A percentile compares a stretch with the other conserved stretches of the same genome.
Evolutionary conservation across 37 sponge, comb jelly and placozoan genomes (phyloP).

Genomic region (Beroe ovata): DNA sequence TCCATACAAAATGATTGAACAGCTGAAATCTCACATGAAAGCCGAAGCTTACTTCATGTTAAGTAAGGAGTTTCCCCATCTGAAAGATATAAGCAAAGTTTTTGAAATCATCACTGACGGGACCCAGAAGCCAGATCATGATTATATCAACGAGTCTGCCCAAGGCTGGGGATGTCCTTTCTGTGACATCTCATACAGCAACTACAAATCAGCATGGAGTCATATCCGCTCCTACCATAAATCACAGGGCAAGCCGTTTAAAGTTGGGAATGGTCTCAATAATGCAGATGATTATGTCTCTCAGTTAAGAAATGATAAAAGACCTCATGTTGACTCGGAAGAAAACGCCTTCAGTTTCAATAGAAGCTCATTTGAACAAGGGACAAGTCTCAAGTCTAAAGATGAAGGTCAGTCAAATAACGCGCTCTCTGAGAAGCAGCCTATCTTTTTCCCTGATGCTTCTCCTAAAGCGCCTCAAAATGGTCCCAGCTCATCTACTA

Average conservation of each 20-base stretch:
- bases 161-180: constrained; percentile 27
- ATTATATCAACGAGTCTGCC: background rate
- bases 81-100: background rate
- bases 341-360: background rate
- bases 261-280: background rate
- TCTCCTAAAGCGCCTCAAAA: background rate
- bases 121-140: background rate
- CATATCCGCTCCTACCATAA: constrained; percentile 35
- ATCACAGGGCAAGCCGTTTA: background rate
- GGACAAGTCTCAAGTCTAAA: background rate
- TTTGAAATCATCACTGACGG: background rate
- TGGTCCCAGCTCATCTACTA: background rate
- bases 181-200: background rate
- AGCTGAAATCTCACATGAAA: constrained; percentile 20
- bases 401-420: background rate
- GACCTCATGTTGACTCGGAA: background rate
- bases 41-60: constrained; percentile 12
- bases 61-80: background rate
- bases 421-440: background rate
- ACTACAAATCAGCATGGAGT: constrained; percentile 49
- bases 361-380: too few relatives aligned
- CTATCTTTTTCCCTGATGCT: background rate
- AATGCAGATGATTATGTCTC: background rate
- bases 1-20: constrained; percentile 34
- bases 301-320: background rate